Percentiles rank a stretch among this genome's conserved stretches.
These are phyloP conservation scores for Ellobius talpinus DNA, from an alignment of 2,113 vertebrate species.

Conservation along the genomic window DNA sequence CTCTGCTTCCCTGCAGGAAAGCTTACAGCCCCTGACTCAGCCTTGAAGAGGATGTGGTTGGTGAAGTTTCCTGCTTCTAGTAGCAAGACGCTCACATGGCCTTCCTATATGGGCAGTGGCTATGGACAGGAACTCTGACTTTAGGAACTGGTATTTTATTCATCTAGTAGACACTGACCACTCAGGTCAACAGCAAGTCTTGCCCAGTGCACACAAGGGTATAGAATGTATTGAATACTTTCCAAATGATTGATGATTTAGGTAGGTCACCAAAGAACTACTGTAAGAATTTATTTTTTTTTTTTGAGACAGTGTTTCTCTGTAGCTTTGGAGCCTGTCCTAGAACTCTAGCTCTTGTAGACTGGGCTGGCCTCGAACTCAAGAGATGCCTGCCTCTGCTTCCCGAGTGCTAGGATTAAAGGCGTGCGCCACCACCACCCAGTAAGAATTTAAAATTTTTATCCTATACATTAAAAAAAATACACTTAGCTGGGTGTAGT, in stretches of 20 bases:
- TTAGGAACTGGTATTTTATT: not conserved
- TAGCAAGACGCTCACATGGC: slow-evolving; percentile 32
- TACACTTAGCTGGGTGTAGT: not conserved
- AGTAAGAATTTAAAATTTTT: not conserved
- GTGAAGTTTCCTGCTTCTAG: slow-evolving; percentile 54
- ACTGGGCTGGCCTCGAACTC: no score
- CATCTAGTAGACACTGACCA: not conserved
- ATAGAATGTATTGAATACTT: not conserved
- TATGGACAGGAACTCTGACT: not conserved
- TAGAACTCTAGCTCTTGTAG: no score
- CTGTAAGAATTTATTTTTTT: not conserved
- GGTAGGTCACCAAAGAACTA: not conserved
- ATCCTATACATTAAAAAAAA: not conserved
- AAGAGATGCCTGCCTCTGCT: no score
- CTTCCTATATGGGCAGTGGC: not conserved
- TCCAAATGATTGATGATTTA: slow-evolving; percentile 4
- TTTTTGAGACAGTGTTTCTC: no score
- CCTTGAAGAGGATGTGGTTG: slow-evolving; percentile 66
- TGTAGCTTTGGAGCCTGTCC: no score
- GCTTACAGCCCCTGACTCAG: slow-evolving; percentile 50
- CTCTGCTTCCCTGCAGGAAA: slow-evolving; percentile 42
- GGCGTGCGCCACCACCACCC: no score
- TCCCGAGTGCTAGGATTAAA: no score
- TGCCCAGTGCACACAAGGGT: not conserved
- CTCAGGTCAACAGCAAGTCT: not conserved